These are phyloP conservation scores for Agriopis marginaria DNA, from an alignment of 2,888 invertebrate species.

Conservation along the genomic window DNA sequence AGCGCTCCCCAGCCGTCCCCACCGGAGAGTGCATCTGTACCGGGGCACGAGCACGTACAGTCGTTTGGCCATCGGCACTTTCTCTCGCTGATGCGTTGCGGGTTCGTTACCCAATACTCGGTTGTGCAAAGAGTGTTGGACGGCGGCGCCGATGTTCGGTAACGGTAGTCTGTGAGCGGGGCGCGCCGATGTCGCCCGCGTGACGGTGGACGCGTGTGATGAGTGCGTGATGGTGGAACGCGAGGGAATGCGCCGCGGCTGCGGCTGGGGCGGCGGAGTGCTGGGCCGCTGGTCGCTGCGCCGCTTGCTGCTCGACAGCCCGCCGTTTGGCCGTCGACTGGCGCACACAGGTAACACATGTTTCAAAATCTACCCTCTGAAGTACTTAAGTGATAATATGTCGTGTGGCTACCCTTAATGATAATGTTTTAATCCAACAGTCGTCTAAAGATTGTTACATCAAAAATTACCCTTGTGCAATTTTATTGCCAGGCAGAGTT, in stretches of 20 bases:
- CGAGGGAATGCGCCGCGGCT: slow-evolving; percentile 77
- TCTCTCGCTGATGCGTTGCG: slow-evolving; percentile 78
- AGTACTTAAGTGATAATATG: background rate
- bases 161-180: slow-evolving; percentile 68
- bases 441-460: background rate
- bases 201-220: slow-evolving; percentile 58
- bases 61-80: slow-evolving; percentile 72
- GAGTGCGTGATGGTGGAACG: slow-evolving; percentile 81
- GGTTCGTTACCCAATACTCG: slow-evolving; percentile 73
- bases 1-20: slow-evolving; percentile 50
- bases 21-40: slow-evolving; percentile 63
- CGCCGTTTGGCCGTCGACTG: slow-evolving; percentile 88
- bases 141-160: slow-evolving; percentile 49
- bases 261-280: slow-evolving; percentile 80
- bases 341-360: slow-evolving; percentile 76
- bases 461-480: background rate
- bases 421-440: background rate
- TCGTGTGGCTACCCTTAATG: background rate
- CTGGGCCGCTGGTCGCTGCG: slow-evolving; percentile 89
- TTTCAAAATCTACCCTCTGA: background rate
- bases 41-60: slow-evolving; percentile 61
- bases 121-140: slow-evolving; percentile 70
- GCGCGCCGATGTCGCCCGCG: slow-evolving; percentile 59
- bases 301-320: slow-evolving; percentile 90
- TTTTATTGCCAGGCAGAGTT: no score